Percentiles rank a stretch among this genome's conserved stretches.
Conservation (phyloP, 53 echinoderm and acorn worm genomes). For the Mesocentrotus franciscanus region DNA sequence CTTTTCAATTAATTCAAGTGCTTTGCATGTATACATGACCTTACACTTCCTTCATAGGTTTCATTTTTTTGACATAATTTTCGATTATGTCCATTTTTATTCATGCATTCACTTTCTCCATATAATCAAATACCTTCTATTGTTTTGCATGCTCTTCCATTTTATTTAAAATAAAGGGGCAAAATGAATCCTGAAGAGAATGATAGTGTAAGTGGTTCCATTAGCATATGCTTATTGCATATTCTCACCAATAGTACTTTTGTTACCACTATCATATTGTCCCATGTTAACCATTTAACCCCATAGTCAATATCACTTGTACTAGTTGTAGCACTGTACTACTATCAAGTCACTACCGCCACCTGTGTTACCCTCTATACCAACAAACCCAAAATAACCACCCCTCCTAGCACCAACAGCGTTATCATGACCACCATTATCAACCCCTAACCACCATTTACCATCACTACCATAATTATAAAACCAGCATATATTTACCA, state of each 20-base stretch:
- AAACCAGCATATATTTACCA: no score
- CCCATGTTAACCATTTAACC: neutral
- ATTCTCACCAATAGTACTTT: slow-evolving; percentile 10
- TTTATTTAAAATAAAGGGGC: slow-evolving; percentile 23
- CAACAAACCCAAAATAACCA: neutral
- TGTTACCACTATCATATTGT: neutral
- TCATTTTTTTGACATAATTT: neutral
- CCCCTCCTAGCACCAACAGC: neutral
- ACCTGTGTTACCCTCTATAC: neutral
- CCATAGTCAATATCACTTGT: neutral
- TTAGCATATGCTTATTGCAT: neutral
- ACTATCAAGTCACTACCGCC: neutral
- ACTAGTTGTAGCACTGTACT: neutral
- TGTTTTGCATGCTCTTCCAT: slow-evolving; percentile 36
- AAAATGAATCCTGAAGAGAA: slow-evolving; percentile 47
- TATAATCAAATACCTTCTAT: neutral
- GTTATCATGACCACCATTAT: neutral
- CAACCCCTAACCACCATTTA: neutral
- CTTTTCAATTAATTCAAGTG: no score
- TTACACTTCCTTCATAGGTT: neutral
- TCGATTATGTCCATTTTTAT: neutral
- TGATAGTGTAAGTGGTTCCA: slow-evolving; percentile 27
- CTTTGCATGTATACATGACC: no score
- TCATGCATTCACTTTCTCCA: neutral
- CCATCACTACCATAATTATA: neutral